A percentile compares a stretch with the other conserved stretches of the same genome.
phyloP scores from a whole-genome alignment of 2,888 invertebrate species.

The Entomobrya multifasciata region DNA sequence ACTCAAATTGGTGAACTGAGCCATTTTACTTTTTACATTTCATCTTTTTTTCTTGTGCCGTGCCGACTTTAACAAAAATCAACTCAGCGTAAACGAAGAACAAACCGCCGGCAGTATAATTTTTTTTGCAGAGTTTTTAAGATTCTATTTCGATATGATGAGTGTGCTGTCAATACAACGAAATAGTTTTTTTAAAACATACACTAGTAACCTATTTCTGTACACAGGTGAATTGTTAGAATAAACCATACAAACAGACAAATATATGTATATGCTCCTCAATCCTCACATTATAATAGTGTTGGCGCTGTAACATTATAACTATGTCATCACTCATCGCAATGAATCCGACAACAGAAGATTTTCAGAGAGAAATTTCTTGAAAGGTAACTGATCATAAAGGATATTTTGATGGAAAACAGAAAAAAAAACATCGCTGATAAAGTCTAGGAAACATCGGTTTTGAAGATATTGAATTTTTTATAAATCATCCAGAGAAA shows the following conservation, averaged over 20 bases:
- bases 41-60: not conserved
- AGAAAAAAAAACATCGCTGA: not conserved
- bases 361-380: not conserved
- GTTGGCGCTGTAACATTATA: no score
- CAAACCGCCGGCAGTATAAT: not conserved
- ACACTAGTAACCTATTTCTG: no score
- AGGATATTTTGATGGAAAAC: not conserved
- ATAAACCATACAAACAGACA: not conserved
- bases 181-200: not conserved
- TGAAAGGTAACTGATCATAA: not conserved
- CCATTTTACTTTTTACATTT: not conserved
- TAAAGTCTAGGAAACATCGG: not conserved
- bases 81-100: not conserved
- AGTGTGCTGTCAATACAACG: not conserved
- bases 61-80: slow-evolving; percentile 15
- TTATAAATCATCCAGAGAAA: not conserved
- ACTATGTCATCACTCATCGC: not conserved
- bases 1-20: slow-evolving; percentile 7
- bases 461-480: slow-evolving; percentile 3
- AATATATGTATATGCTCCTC: not conserved
- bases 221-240: not conserved
- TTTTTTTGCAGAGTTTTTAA: not conserved
- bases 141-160: not conserved
- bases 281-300: no score
- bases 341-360: not conserved